Conservation (phyloP, 2,113 vertebrate species). For the Pseudorasbora parva region DNA sequence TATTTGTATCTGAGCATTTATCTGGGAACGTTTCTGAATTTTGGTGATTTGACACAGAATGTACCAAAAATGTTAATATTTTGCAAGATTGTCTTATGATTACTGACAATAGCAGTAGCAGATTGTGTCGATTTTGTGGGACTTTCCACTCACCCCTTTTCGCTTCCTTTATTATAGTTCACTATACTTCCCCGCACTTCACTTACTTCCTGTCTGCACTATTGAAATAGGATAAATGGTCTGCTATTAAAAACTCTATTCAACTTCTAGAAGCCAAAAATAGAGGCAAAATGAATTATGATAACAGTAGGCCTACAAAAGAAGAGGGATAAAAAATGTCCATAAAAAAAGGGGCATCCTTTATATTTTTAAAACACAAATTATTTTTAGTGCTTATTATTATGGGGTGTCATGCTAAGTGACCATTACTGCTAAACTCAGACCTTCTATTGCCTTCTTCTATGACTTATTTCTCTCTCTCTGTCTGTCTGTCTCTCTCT, state of each 20-base stretch:
- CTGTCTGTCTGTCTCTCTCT: not conserved
- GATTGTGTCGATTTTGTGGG: not conserved
- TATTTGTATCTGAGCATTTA: not conserved
- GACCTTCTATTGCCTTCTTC: not conserved
- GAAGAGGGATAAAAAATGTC: too few relatives aligned
- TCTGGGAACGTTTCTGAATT: not conserved
- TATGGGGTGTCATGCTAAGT: not conserved
- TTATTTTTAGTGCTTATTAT: too few relatives aligned
- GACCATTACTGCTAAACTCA: not conserved
- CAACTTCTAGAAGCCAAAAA: not conserved
- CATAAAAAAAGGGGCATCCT: too few relatives aligned
- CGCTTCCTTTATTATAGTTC: not conserved
- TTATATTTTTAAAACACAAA: too few relatives aligned
- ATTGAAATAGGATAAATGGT: not conserved
- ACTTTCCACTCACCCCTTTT: not conserved
- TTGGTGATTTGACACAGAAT: not conserved
- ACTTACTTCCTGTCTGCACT: not conserved
- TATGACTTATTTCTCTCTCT: not conserved
- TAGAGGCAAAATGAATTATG: not conserved
- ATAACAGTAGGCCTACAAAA: not conserved
- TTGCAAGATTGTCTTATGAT: not conserved
- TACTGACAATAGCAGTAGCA: not conserved
- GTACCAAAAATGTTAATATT: not conserved
- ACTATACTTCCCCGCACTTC: not conserved
- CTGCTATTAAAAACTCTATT: not conserved